Percentiles rank a stretch among this genome's conserved stretches.
Evolutionary conservation across 2,888 invertebrate species (phyloP).

Genomic region (Drosophila anomelani): DNA sequence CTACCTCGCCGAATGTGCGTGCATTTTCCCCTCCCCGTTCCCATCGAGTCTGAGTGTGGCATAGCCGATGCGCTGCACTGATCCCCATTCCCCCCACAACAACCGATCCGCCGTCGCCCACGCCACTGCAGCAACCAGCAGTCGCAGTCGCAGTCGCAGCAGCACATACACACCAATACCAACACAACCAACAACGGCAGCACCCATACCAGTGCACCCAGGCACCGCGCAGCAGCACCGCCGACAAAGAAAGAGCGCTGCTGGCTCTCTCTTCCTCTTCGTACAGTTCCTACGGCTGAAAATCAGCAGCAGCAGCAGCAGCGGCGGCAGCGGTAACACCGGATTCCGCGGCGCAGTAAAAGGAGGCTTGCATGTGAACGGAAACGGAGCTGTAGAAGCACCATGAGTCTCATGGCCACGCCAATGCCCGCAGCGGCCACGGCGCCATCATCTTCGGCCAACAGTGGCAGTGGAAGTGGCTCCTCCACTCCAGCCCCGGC

Average conservation of each 20-base stretch:
- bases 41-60: slow-evolving; percentile 21
- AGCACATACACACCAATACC: slow-evolving; percentile 37
- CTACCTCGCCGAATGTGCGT: slow-evolving; percentile 54
- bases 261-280: slow-evolving; percentile 59
- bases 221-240: slow-evolving; percentile 58
- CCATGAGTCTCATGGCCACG: slow-evolving; percentile 65
- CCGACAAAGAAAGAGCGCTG: slow-evolving; percentile 66
- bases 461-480: slow-evolving; percentile 9
- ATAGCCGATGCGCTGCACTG: slow-evolving; percentile 69
- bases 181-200: slow-evolving; percentile 36
- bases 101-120: slow-evolving; percentile 31
- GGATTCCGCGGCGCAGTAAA: slow-evolving; percentile 42
- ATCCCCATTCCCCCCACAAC: slow-evolving; percentile 22
- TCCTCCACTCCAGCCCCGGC: slow-evolving; percentile 15
- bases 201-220: slow-evolving; percentile 57
- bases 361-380: slow-evolving; percentile 65
- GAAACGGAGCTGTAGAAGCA: slow-evolving; percentile 21
- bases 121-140: slow-evolving; percentile 29
- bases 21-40: slow-evolving; percentile 30
- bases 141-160: slow-evolving; percentile 16
- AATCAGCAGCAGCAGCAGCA: slow-evolving; percentile 59
- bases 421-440: slow-evolving; percentile 51
- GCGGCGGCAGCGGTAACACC: slow-evolving; percentile 49
- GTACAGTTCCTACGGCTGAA: slow-evolving; percentile 74
- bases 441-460: slow-evolving; percentile 29